Base-by-base conservation (phyloP, 1,140 invertebrate genomes). In the Trialeurodes vaporariorum region DNA sequence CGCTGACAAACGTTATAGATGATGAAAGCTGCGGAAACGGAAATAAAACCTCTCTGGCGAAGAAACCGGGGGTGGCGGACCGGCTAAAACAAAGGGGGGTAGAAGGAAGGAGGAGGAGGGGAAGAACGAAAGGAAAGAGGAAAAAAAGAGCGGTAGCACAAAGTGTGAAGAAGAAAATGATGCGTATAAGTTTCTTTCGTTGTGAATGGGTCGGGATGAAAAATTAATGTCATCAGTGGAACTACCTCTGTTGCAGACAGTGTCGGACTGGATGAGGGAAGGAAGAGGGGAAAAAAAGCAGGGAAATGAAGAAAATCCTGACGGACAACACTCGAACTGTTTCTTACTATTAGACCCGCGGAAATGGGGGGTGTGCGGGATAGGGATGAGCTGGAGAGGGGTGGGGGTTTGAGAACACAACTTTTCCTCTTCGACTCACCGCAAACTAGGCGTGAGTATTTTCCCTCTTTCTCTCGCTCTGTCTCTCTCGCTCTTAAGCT, bases 21-120 rank as follows among this genome's bases (percentile, higher is more conserved):
- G 17, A 49, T 49, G 34, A 49, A 49, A 49, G 34, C 34, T 5
- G 5, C 34, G 34, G 34, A 49, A 49, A 49, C 34, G 34, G 34
- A 49, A 49, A 49, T 17, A 17, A 5, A 17, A 49, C 5, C 5
- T 49, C 34, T 49, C 34, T 25, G 59, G 59, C 25, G 66, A 59
- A 59, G 27, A 34, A 59, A 59, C 25, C 27, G 59, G 60, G 61
- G 49, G 59, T 25, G 49, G 59, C 25, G 59, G 49, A 67, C 11
- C 21, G 25, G 63, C 40, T 49, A 49, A 49, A 49, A 49, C 40
- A 63, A 34, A 60, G 24, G 66, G 23, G 49, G 24, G 60, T 62
- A 34, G 21, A 34, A 25, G 34, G 66, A 59, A 61, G 49, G 66
- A 61, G 40, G 25, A 61, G 59, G 65, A 63, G 25, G 27, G 24